phyloP scores from a whole-genome alignment of 2,888 invertebrate species.

The Scaptomyza caliginosa region DNA sequence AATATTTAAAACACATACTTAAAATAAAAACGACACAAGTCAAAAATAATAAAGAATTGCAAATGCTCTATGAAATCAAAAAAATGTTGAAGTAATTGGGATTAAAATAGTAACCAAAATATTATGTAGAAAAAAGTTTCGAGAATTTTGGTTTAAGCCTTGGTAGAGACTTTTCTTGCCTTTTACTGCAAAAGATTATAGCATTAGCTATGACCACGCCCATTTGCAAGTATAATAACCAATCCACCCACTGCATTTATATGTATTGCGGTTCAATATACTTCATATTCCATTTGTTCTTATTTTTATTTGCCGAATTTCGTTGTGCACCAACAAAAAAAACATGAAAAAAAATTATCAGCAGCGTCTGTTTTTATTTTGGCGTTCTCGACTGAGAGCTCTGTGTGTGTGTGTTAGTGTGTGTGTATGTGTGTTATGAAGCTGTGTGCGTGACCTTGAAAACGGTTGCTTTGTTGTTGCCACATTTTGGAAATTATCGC shows the following conservation, averaged over 20 bases:
- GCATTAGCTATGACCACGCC: slow-evolving; percentile 20
- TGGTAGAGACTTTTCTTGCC: too few relatives aligned
- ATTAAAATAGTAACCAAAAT: too few relatives aligned
- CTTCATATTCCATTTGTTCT: slow-evolving; percentile 19
- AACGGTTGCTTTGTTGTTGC: slow-evolving; percentile 79
- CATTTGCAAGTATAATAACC: neutral
- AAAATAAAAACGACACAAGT: too few relatives aligned
- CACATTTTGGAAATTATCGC: slow-evolving; percentile 80
- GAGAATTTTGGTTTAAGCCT: too few relatives aligned
- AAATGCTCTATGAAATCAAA: slow-evolving; percentile 4
- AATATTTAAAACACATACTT: neutral
- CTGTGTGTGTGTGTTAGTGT: neutral
- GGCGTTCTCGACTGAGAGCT: slow-evolving; percentile 7
- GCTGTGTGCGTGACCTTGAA: slow-evolving; percentile 73
- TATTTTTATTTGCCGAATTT: neutral
- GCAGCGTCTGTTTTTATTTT: slow-evolving; percentile 50
- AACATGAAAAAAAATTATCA: slow-evolving; percentile 49
- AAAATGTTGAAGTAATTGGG: too few relatives aligned
- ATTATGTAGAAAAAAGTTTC: too few relatives aligned
- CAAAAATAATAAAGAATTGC: neutral
- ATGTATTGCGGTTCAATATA: slow-evolving; percentile 34
- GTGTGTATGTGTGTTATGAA: slow-evolving; percentile 29
- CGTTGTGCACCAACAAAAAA: slow-evolving; percentile 16
- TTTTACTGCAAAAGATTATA: too few relatives aligned
- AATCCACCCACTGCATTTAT: neutral